Conservation (phyloP, 2,113 vertebrate genomes). For the Jacana jacana region DNA sequence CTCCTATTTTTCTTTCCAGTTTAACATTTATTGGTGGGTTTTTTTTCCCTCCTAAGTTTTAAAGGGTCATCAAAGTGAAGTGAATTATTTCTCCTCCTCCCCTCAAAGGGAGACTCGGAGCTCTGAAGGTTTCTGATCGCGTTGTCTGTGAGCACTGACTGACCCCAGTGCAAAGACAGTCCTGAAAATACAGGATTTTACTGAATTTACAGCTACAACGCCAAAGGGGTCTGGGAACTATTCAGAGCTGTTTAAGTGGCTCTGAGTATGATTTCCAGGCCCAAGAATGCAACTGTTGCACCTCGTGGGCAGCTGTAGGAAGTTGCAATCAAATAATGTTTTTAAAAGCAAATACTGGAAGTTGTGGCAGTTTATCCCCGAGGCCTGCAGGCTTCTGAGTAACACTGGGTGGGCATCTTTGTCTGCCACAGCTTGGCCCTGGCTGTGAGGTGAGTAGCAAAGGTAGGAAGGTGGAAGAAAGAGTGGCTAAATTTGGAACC, state of each 20-base stretch:
- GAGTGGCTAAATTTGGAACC: not conserved
- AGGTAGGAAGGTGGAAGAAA: not conserved
- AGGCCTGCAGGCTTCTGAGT: not conserved
- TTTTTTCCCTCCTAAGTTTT: not conserved
- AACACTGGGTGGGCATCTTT: not conserved
- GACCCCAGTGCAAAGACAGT: not conserved
- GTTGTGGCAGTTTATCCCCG: not conserved
- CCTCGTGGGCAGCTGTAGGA: not conserved
- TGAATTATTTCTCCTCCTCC: not conserved
- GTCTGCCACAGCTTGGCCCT: not conserved
- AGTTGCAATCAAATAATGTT: not conserved
- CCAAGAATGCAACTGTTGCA: not conserved
- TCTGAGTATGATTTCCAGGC: not conserved
- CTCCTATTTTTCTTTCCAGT: not conserved
- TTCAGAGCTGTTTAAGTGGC: not conserved
- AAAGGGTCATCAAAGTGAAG: not conserved
- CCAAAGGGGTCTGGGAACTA: not conserved
- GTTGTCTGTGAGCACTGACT: not conserved
- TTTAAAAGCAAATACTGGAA: not conserved
- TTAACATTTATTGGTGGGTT: rapidly evolving
- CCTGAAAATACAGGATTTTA: not conserved
- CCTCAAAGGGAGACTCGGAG: not conserved
- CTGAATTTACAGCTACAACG: not conserved
- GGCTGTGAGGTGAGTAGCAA: not conserved
- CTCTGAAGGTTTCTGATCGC: not conserved